Conservation (phyloP, 2,888 invertebrate genomes). For the Bibio marci region DNA sequence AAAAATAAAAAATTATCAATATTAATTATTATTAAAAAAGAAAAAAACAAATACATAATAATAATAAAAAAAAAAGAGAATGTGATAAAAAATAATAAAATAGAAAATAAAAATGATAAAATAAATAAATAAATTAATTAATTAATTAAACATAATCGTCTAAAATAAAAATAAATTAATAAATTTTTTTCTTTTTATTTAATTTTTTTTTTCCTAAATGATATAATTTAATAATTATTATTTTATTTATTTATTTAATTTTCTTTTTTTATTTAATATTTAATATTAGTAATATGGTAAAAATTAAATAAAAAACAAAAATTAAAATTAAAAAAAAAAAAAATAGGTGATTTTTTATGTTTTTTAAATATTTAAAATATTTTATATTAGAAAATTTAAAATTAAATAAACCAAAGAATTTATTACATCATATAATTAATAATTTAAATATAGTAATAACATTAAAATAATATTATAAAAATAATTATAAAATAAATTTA, state of each 20-base stretch:
- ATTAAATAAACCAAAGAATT: too few relatives aligned
- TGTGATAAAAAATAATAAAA: slow-evolving; percentile 1
- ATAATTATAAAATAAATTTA: too few relatives aligned
- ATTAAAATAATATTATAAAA: too few relatives aligned
- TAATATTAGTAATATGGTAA: neutral
- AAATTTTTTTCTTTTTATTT: too few relatives aligned
- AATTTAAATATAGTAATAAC: too few relatives aligned
- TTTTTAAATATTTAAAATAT: too few relatives aligned
- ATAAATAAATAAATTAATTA: neutral
- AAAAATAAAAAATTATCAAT: neutral
- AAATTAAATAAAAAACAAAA: neutral
- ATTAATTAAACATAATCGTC: neutral
- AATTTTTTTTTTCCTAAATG: neutral
- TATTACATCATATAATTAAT: too few relatives aligned
- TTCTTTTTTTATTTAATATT: neutral
- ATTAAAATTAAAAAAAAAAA: neutral
- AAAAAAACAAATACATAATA: neutral
- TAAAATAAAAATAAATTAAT: neutral
- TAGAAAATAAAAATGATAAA: too few relatives aligned
- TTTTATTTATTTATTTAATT: neutral
- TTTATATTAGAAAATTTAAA: too few relatives aligned
- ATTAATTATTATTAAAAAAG: neutral
- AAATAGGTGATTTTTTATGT: too few relatives aligned
- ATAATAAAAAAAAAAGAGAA: neutral
- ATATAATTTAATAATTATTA: neutral